A percentile compares a stretch with the other conserved stretches of the same genome.
These are phyloP conservation scores for Neodiprion virginianus DNA, from an alignment of 1,140 invertebrate species.

Conservation along the genomic window DNA sequence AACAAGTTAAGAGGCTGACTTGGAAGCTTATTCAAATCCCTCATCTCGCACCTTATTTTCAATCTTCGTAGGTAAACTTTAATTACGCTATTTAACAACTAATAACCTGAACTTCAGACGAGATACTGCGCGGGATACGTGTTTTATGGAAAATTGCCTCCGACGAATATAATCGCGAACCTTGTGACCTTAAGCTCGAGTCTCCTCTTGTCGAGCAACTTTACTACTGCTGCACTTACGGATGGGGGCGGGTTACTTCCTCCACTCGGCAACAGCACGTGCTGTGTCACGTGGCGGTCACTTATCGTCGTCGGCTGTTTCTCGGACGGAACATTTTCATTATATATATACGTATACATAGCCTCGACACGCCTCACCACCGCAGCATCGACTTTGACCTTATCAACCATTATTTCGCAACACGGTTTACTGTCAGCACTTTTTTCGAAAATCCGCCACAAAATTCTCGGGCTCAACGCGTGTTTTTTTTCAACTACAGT, in stretches of 20 bases:
- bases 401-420: too few relatives aligned
- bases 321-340: too few relatives aligned
- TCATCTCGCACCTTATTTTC: background rate
- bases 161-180: too few relatives aligned
- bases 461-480: too few relatives aligned
- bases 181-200: background rate
- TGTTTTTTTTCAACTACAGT: too few relatives aligned
- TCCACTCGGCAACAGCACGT: background rate
- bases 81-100: background rate
- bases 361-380: too few relatives aligned
- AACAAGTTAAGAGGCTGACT: background rate
- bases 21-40: background rate
- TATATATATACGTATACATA: too few relatives aligned
- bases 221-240: background rate
- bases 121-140: background rate
- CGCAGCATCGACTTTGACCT: too few relatives aligned
- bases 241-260: background rate
- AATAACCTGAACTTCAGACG: background rate
- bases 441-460: too few relatives aligned
- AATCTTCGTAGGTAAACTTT: background rate
- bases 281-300: background rate
- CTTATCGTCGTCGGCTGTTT: background rate
- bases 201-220: background rate
- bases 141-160: background rate
- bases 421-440: too few relatives aligned